Percentiles rank a stretch among this genome's conserved stretches.
Evolutionary conservation across 1,140 invertebrate genomes (phyloP).

Genomic region (Paralvinella palmiformis): DNA sequence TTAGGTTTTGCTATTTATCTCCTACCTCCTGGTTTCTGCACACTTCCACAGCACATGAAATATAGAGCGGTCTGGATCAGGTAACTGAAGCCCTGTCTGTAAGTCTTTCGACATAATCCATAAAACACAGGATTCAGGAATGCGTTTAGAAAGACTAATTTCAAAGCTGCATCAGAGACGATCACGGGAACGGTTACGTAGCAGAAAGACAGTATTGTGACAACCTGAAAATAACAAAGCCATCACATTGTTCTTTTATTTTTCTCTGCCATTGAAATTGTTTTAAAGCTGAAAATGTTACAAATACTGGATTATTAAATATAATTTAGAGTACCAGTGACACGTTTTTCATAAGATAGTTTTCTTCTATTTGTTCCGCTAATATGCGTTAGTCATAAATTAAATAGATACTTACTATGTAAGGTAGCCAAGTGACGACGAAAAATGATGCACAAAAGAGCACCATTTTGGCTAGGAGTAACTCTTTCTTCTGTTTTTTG

Average conservation of each 20-base stretch:
- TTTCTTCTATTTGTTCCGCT: too few relatives aligned
- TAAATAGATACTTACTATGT: slow-evolving; percentile 12
- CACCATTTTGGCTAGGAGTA: slow-evolving; percentile 11
- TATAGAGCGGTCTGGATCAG: background rate
- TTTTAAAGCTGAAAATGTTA: too few relatives aligned
- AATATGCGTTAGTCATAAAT: too few relatives aligned
- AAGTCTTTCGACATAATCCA: slow-evolving; percentile 11
- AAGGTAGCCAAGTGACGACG: slow-evolving; percentile 15
- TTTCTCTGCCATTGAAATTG: too few relatives aligned
- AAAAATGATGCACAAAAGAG: slow-evolving; percentile 9
- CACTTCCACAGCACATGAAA: background rate
- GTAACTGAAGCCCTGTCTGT: slow-evolving; percentile 13
- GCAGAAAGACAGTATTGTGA: background rate
- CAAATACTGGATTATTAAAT: too few relatives aligned
- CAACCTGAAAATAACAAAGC: too few relatives aligned
- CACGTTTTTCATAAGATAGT: too few relatives aligned
- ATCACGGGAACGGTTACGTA: background rate
- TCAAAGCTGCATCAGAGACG: slow-evolving; percentile 1
- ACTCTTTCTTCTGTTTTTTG: slow-evolving; percentile 5
- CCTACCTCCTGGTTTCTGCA: slow-evolving; percentile 15
- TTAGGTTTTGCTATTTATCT: background rate
- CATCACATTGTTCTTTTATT: too few relatives aligned
- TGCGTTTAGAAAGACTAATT: slow-evolving; percentile 15
- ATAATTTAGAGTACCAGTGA: too few relatives aligned
- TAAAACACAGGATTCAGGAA: slow-evolving; percentile 12